Evolutionary conservation across 2,797 vertebrate species (phyloP).

Genomic region (Morelia viridis): DNA sequence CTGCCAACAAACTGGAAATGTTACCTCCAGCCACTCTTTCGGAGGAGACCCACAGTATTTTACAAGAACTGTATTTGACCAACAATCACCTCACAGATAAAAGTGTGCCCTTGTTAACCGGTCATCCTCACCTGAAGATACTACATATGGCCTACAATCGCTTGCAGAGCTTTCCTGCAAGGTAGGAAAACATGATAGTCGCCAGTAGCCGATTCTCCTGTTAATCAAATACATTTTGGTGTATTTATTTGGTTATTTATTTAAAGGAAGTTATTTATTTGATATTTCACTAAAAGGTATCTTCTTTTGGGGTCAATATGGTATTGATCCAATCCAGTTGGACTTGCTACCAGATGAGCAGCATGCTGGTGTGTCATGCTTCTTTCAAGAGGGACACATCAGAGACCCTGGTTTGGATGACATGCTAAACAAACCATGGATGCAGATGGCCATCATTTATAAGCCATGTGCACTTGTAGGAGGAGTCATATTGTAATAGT

Average conservation of each 20-base stretch:
- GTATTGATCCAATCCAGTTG: background rate
- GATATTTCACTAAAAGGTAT: background rate
- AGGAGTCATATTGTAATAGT: background rate
- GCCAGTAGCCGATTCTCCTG: background rate
- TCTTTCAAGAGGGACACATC: background rate
- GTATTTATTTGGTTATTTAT: background rate
- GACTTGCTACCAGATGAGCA: background rate
- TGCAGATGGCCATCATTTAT: background rate
- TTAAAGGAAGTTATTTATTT: background rate
- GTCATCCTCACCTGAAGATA: conserved; percentile 89
- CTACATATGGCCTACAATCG: conserved; percentile 96
- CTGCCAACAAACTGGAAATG: conserved; percentile 93
- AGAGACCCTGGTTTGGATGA: background rate
- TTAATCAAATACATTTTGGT: background rate
- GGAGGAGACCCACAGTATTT: conserved; percentile 89
- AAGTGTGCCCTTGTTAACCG: conserved; percentile 90
- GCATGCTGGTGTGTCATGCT: background rate
- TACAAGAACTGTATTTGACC: conserved; percentile 95
- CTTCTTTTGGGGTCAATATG: background rate
- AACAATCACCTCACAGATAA: conserved; percentile 96
- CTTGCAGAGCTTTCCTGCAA: conserved; percentile 94
- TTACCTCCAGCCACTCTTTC: conserved; percentile 91
- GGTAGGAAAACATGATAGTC: conserved; percentile 71
- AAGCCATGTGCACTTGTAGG: background rate
- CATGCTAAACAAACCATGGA: background rate